Conservation (phyloP, 2,888 invertebrate genomes). For the Dolomedes plantarius region DNA sequence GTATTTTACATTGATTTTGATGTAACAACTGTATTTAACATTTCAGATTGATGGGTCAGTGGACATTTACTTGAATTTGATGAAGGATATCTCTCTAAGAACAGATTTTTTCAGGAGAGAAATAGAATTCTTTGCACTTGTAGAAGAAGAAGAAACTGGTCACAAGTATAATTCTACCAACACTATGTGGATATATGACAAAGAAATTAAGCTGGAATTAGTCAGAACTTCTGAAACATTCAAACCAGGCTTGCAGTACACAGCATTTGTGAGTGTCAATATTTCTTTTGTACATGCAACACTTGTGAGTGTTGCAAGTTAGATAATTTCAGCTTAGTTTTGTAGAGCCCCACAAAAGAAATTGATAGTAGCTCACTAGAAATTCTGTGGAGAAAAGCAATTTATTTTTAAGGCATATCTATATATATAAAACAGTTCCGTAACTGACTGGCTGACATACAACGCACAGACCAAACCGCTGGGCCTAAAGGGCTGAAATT, state of each 20-base stretch:
- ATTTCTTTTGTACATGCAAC: too few relatives aligned
- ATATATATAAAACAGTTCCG: too few relatives aligned
- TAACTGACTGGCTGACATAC: too few relatives aligned
- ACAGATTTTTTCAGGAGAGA: slow-evolving; percentile 87
- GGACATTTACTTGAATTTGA: slow-evolving; percentile 86
- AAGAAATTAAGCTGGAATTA: slow-evolving; percentile 85
- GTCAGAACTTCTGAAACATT: slow-evolving; percentile 90
- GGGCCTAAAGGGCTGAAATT: too few relatives aligned
- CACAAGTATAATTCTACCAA: slow-evolving; percentile 87
- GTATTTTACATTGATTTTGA: too few relatives aligned
- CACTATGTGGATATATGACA: slow-evolving; percentile 85
- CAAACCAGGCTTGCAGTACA: slow-evolving; percentile 90
- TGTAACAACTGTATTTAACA: slow-evolving; percentile 13
- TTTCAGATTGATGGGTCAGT: slow-evolving; percentile 83
- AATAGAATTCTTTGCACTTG: slow-evolving; percentile 89
- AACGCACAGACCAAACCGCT: too few relatives aligned
- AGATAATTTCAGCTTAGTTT: too few relatives aligned
- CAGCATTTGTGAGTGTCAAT: slow-evolving; percentile 83
- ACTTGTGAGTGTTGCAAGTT: too few relatives aligned
- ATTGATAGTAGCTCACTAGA: too few relatives aligned
- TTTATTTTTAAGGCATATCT: too few relatives aligned
- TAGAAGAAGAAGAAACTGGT: slow-evolving; percentile 92
- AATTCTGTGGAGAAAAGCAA: too few relatives aligned
- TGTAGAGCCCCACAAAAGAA: too few relatives aligned
- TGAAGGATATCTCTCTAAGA: slow-evolving; percentile 84